Conservation (phyloP, 2,888 invertebrate species). For the Agrenia bidenticulata region DNA sequence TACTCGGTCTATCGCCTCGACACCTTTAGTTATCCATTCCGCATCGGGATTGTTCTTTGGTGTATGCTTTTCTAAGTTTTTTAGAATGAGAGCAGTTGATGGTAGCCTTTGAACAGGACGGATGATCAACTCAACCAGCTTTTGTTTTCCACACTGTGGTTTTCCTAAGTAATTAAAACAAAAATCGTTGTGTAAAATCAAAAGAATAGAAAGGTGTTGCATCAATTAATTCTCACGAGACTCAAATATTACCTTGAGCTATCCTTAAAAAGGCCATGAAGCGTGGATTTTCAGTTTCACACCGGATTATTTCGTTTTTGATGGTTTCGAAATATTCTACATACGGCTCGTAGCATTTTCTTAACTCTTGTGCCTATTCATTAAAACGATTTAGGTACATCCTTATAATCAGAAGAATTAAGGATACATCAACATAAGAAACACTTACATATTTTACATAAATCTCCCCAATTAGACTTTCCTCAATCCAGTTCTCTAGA, state of each 20-base stretch:
- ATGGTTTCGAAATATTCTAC: conserved; percentile 98
- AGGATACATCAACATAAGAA: not conserved
- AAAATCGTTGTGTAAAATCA: conserved; percentile 3
- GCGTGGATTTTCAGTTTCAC: conserved; percentile 88
- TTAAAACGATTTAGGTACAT: not conserved
- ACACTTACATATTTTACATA: conserved; percentile 71
- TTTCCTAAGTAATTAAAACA: conserved; percentile 59
- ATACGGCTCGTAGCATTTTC: conserved; percentile 95
- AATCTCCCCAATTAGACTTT: conserved; percentile 81
- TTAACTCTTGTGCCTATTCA: conserved; percentile 72
- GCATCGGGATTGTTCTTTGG: conserved; percentile 80
- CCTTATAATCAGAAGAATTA: not conserved
- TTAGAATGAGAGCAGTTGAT: conserved; percentile 89
- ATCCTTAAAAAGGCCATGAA: conserved; percentile 99
- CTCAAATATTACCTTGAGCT: conserved; percentile 66
- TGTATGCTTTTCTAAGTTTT: conserved; percentile 93
- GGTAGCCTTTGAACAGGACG: conserved; percentile 97
- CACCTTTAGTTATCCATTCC: conserved; percentile 49
- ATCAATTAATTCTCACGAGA: conserved; percentile 9
- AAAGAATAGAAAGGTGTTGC: conserved; percentile 7
- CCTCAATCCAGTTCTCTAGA: conserved; percentile 82
- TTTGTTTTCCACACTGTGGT: conserved; percentile 94
- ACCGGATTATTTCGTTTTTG: conserved; percentile 86
- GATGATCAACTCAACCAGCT: conserved; percentile 91
- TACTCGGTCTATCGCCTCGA: conserved; percentile 59